Conservation (phyloP, 2,113 vertebrate genomes). For the Scophthalmus maximus region DNA sequence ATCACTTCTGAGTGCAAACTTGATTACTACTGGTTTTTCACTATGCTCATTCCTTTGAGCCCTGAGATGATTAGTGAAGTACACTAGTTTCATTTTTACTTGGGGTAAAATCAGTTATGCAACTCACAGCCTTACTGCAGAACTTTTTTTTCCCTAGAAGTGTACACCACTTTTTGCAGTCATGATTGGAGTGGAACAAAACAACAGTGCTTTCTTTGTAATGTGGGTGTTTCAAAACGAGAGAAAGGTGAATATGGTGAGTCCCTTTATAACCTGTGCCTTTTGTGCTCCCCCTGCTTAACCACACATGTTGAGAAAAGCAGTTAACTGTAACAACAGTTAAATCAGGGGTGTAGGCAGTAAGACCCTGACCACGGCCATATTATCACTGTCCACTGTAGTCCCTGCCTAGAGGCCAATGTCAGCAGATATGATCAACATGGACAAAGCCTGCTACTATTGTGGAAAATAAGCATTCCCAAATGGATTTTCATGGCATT, state of each 20-base stretch:
- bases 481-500: background rate
- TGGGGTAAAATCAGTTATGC: background rate
- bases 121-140: too few species aligned
- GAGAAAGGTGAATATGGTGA: constrained; percentile 9
- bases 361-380: background rate
- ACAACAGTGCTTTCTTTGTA: background rate
- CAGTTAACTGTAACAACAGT: constrained; percentile 13
- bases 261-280: background rate
- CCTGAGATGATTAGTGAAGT: background rate
- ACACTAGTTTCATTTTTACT: background rate
- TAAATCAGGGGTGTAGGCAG: background rate
- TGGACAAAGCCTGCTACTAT: too few species aligned
- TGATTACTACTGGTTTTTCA: too few species aligned
- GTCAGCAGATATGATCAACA: too few species aligned
- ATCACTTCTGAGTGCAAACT: background rate
- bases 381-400: background rate
- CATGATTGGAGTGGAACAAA: background rate
- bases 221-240: background rate
- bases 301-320: background rate
- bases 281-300: background rate
- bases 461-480: background rate
- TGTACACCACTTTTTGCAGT: too few species aligned
- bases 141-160: background rate
- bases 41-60: background rate
- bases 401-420: background rate